Evolutionary conservation across 2,888 invertebrate genomes (phyloP).

Genomic region (Tenthredo amoena): DNA sequence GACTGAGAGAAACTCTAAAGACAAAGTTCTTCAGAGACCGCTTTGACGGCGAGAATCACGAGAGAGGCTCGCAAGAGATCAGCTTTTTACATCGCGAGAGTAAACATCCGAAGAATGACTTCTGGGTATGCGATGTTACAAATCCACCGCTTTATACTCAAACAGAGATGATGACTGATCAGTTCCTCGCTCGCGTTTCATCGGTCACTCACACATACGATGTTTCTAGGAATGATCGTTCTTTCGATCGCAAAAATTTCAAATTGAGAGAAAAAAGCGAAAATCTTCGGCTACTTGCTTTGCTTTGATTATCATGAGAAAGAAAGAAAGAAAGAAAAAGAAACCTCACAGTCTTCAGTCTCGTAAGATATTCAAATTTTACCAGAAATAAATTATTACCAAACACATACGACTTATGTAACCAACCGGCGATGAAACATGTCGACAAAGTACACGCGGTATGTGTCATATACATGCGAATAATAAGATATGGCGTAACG

Average conservation of each 20-base stretch:
- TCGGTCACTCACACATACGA: not conserved
- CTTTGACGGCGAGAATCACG: slow-evolving; percentile 45
- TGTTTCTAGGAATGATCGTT: not conserved
- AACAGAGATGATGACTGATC: slow-evolving; percentile 7
- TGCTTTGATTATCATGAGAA: not conserved
- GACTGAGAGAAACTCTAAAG: slow-evolving; percentile 15
- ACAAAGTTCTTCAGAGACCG: slow-evolving; percentile 21
- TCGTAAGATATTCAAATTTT: slow-evolving; percentile 39
- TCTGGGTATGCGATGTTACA: slow-evolving; percentile 31
- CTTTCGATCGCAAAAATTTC: not conserved
- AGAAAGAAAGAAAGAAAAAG: too few species aligned
- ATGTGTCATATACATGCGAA: slow-evolving; percentile 8
- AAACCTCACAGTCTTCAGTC: not conserved
- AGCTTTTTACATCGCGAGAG: slow-evolving; percentile 37
- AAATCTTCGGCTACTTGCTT: not conserved
- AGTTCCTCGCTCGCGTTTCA: not conserved
- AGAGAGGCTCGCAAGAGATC: slow-evolving; percentile 5
- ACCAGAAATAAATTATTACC: not conserved
- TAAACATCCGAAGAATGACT: slow-evolving; percentile 46
- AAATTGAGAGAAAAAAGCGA: too few species aligned
- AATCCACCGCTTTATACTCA: not conserved
- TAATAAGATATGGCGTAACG: not conserved
- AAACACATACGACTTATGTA: slow-evolving; percentile 20
- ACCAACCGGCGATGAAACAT: slow-evolving; percentile 22
- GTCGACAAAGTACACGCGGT: not conserved